phyloP scores from a whole-genome alignment of 2,888 invertebrate genomes.

The Brassicogethes aeneus region DNA sequence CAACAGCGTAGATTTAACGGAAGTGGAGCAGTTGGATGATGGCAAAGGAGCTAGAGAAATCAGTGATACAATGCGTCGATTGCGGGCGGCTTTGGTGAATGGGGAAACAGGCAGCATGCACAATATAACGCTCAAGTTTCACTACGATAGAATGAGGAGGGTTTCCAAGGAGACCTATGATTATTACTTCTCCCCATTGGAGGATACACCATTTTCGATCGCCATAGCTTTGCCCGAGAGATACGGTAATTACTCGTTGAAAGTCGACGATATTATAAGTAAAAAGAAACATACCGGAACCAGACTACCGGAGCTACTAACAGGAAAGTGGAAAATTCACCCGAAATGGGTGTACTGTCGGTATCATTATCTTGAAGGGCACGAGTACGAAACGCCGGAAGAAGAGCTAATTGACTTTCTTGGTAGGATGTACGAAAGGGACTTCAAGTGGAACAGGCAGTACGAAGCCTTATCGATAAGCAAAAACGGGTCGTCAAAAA shows the following conservation, averaged over 20 bases:
- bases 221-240: constrained; percentile 73
- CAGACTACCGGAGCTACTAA: constrained; percentile 65
- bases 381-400: constrained; percentile 65
- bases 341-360: constrained; percentile 87
- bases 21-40: constrained; percentile 80
- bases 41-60: constrained; percentile 56
- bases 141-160: constrained; percentile 78
- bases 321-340: constrained; percentile 71
- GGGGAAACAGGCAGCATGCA: constrained; percentile 56
- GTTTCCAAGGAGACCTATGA: constrained; percentile 71
- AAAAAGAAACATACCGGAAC: constrained; percentile 56
- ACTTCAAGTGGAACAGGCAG: constrained; percentile 57
- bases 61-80: constrained; percentile 46
- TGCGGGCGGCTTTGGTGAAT: constrained; percentile 65
- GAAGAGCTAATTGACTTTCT: constrained; percentile 69
- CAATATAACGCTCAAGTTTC: constrained; percentile 64
- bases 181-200: constrained; percentile 74
- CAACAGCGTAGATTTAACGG: constrained; percentile 91
- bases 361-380: constrained; percentile 73
- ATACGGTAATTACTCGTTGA: constrained; percentile 66
- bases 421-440: constrained; percentile 49
- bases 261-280: constrained; percentile 70
- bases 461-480: constrained; percentile 40
- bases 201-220: constrained; percentile 83
- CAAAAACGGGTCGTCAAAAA: constrained; percentile 4